Evolutionary conservation across 1,140 invertebrate species (phyloP).

Genomic region (Chionoecetes opilio): DNA sequence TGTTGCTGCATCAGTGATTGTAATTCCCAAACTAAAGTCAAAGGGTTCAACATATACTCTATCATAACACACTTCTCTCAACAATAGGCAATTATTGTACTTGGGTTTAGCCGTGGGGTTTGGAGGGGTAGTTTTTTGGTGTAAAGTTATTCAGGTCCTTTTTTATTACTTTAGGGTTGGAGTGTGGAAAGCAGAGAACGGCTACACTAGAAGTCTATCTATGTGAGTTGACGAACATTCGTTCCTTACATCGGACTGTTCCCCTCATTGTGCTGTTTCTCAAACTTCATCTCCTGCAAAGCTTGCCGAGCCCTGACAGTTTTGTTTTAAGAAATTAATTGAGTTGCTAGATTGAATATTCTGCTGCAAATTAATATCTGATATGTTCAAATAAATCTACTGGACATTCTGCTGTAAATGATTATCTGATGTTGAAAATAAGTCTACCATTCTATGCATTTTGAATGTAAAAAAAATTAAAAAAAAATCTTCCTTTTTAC

Average conservation of each 20-base stretch:
- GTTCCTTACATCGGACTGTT: conserved; percentile 62
- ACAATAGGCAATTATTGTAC: not conserved
- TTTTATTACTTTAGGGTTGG: conserved; percentile 69
- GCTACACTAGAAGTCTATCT: conserved; percentile 57
- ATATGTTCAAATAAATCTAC: no score
- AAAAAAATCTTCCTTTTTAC: no score
- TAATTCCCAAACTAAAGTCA: not conserved
- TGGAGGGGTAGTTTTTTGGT: not conserved
- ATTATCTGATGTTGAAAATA: no score
- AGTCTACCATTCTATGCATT: no score
- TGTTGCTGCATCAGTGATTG: not conserved
- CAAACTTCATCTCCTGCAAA: conserved; percentile 40
- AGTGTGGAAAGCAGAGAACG: conserved; percentile 71
- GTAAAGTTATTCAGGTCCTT: no score
- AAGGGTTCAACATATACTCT: not conserved
- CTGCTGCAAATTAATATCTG: no score
- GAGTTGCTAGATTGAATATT: not conserved
- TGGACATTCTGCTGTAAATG: no score
- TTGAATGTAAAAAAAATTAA: no score
- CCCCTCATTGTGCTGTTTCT: not conserved
- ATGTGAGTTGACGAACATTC: not conserved
- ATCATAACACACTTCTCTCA: not conserved
- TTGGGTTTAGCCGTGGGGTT: not conserved
- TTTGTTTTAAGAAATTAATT: conserved; percentile 46
- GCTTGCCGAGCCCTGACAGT: conserved; percentile 57